These are phyloP conservation scores for Leptogaster cylindrica DNA, from an alignment of 2,888 invertebrate genomes.

Conservation along the genomic window DNA sequence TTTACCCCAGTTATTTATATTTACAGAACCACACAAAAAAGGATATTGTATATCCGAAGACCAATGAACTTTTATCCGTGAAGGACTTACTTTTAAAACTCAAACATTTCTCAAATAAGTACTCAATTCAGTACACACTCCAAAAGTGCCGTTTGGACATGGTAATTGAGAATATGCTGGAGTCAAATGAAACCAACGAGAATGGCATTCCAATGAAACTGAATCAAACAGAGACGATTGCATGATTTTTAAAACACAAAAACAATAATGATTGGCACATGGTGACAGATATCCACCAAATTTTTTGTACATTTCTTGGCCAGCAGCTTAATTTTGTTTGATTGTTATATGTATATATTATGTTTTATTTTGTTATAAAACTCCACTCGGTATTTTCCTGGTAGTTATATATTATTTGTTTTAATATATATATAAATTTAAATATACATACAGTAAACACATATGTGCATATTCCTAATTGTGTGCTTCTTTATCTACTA, in stretches of 20 bases:
- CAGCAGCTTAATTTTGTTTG: background rate
- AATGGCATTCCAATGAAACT: constrained; percentile 57
- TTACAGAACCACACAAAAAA: too few relatives aligned
- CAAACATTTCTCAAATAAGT: constrained; percentile 50
- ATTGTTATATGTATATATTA: background rate
- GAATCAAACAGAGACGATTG: constrained; percentile 55
- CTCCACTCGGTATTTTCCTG: background rate
- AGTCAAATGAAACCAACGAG: constrained; percentile 50
- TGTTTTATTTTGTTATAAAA: background rate
- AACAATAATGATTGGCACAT: too few relatives aligned
- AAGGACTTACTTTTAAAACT: constrained; percentile 51
- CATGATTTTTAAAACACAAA: too few relatives aligned
- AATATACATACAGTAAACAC: too few relatives aligned
- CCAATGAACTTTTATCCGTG: constrained; percentile 31
- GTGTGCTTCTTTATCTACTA: too few relatives aligned
- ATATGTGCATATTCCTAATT: too few relatives aligned
- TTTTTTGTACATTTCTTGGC: background rate
- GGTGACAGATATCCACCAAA: background rate
- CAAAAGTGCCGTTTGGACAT: constrained; percentile 58
- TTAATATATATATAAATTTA: too few relatives aligned
- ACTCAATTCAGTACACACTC: constrained; percentile 27
- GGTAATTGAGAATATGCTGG: constrained; percentile 59
- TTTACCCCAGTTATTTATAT: too few relatives aligned
- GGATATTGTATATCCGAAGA: background rate
- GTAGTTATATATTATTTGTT: background rate